Evolutionary conservation across 2,113 vertebrate species (phyloP).

Genomic region (Abramis brama): DNA sequence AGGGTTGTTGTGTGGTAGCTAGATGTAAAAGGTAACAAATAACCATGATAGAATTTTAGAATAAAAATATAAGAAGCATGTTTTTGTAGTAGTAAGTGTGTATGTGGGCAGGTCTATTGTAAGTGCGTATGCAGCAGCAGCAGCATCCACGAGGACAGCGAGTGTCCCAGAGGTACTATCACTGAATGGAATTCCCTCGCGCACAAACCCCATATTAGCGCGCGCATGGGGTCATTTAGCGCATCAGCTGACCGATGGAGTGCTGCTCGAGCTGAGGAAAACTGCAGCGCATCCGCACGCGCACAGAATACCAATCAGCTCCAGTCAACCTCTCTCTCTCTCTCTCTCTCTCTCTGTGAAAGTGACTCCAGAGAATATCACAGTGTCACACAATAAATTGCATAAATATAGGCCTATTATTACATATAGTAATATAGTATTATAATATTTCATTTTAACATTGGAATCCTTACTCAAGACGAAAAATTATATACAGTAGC

Average conservation of each 20-base stretch:
- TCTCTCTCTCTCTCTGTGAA: neutral
- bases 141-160: neutral
- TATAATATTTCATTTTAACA: too few species aligned
- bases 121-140: neutral
- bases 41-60: neutral
- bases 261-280: slow-evolving; percentile 39
- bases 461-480: too few species aligned
- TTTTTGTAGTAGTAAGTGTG: neutral
- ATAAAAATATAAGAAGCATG: neutral
- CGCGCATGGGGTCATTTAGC: slow-evolving; percentile 3
- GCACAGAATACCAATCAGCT: slow-evolving; percentile 50
- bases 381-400: too few species aligned
- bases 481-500: too few species aligned
- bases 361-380: neutral
- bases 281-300: slow-evolving; percentile 56
- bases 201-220: slow-evolving; percentile 19
- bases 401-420: too few species aligned
- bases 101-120: neutral
- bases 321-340: slow-evolving; percentile 31
- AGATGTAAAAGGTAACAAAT: neutral
- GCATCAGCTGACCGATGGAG: slow-evolving; percentile 29
- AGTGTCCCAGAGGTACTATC: slow-evolving; percentile 21
- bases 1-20: neutral
- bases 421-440: too few species aligned
- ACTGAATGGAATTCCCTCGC: slow-evolving; percentile 29